Base-by-base conservation (phyloP, 53 echinoderm and acorn worm genomes). In the Henricia sp. region DNA sequence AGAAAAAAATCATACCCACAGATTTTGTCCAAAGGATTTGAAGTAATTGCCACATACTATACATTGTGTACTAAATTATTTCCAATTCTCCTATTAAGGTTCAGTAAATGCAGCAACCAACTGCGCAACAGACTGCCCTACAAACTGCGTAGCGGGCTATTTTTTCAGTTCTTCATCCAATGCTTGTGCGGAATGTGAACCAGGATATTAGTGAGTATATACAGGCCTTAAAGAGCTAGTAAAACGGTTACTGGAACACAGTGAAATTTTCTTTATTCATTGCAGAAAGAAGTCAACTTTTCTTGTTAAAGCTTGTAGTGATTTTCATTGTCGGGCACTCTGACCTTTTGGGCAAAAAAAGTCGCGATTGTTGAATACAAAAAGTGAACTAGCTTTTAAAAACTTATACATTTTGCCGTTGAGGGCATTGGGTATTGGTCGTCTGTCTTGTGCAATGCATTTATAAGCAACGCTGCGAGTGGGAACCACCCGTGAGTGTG, bases 161-260 rank as follows among this genome's bases (percentile, higher is more conserved):
- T 86, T 89, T 72, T 95, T 91, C 63, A 80, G 86, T 43, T 66
- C 52, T 39, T 42, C 28, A 26, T 72, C 68, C 59, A 83, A 52
- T 41, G 55, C 76, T 0, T 95, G 95, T 70, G 65, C 83, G 29
- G 75, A 83, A 65, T 95, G 95, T 50, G 83, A 83, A 11, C 93
- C 95, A 8, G 95, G 95, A 74, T 95, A 77, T 63, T 93, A 86
- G 95, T 95, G 84, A 95, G 95, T 93, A 52, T 1, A 32, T 14
- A 27, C 51, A 70, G 21, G 27, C 13, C 14, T 69, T 19, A 0
- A 14, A 83, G 65, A 53, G 51, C 14, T 53, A 52, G 54, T 6
- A 5, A 24, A 44, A 5, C 6, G 8, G 16, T 3, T 21, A 30
- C 26, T 51, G 13, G 44, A 9, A 13, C 6, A 13, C 6, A 9